Evolutionary conservation across 2,797 vertebrate genomes (phyloP).

Genomic region (Crocodylus rhombifer): DNA sequence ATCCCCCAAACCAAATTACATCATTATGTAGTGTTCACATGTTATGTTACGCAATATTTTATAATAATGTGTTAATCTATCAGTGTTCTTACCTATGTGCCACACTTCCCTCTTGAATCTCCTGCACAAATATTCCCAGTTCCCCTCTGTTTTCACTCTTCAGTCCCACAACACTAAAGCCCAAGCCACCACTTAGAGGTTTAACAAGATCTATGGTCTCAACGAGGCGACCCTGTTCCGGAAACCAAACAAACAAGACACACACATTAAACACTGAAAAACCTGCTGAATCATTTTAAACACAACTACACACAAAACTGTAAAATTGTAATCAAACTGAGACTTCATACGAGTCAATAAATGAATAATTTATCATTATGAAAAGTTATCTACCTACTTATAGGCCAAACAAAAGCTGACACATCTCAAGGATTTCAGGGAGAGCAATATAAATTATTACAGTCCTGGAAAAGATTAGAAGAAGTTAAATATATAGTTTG

Average conservation of each 20-base stretch:
- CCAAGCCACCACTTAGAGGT: slow-evolving; percentile 90
- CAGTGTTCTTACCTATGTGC: slow-evolving; percentile 87
- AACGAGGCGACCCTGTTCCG: slow-evolving; percentile 89
- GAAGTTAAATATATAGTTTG: neutral
- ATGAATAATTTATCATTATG: rapidly evolving
- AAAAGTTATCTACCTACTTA: neutral
- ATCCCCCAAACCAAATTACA: neutral
- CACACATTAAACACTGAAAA: slow-evolving; percentile 1
- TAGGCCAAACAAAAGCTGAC: neutral
- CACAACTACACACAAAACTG: neutral
- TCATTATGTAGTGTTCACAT: neutral
- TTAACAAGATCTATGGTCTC: slow-evolving; percentile 91
- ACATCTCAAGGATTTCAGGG: neutral
- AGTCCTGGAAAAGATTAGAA: neutral
- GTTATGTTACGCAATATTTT: neutral
- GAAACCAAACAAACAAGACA: slow-evolving; percentile 1
- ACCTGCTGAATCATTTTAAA: neutral
- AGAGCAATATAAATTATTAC: neutral
- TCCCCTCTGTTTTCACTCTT: slow-evolving; percentile 96
- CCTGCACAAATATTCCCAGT: slow-evolving; percentile 97
- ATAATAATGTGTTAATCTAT: neutral
- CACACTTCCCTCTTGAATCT: slow-evolving; percentile 94
- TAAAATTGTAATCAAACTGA: neutral
- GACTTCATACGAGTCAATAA: neutral
- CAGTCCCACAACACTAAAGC: slow-evolving; percentile 96